Evolutionary conservation across 2,797 vertebrate genomes (phyloP), one percentile per base, ranked within the genome.

Genomic region (Falco cherrug): DNA sequence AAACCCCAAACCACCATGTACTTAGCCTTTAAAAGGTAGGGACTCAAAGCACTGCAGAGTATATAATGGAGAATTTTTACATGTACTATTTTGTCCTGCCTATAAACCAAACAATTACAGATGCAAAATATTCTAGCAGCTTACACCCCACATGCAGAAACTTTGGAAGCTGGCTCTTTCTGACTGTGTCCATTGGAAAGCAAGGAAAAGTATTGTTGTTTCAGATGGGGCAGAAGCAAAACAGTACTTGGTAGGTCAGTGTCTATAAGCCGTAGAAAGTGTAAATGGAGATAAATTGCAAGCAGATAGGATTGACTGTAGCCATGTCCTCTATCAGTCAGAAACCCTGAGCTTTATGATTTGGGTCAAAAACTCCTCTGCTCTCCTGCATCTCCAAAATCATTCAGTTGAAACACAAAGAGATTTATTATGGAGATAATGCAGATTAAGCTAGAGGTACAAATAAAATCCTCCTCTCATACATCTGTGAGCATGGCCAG

Each of bases 381-480:
- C 69, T 81, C 65, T 63, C 57, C 87, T 64, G 64, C 75, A 65
- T 63, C 89, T 92, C 83, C 24, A 70, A 96, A 97, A 93, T 82
- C 90, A 93, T 97, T 95, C 93, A 45, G 92, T 81, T 14, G 14
- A 69, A 97, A 95, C 90, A 89, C 93, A 90, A 84, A 76, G 92
- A 84, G 85, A 90, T 94, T 91, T 84, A 97, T 97, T 85, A 53
- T 4, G 45, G 60, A 92, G 95, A 97, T 95, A 91, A 78, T 16
- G 81, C 65, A 76, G 81, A 70, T 93, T 73, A 93, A 93, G 87
- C 33, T 18, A 77, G 89, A 89, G 78, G 74, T 84, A 79, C 93
- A 84, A 90, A 87, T 54, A 51, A 74, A 94, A 77, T 37, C 85
- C 53, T 88, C n/a, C 86, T 88, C 77, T 90, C 0, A 4, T 47